Evolutionary conservation across 1,140 invertebrate species (phyloP), one percentile per base, ranked within the genome.

Genomic region (Oscheius sp.): DNA sequence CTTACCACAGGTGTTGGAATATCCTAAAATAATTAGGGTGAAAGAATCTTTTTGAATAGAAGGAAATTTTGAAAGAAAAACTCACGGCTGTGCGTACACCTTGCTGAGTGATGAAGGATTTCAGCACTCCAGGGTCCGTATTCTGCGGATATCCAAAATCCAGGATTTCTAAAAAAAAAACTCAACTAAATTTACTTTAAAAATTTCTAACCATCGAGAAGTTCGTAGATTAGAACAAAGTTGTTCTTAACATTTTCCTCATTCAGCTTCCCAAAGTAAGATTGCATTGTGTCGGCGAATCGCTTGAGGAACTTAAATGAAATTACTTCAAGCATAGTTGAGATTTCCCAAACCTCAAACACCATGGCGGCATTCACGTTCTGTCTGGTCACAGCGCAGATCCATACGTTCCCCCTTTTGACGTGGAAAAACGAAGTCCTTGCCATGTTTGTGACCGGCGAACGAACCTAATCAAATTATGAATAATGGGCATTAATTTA

Each of bases 191-290:
- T 13, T 38, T 1, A 20, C 7, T 62, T 58, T 20, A 65, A 67
- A 20, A 18, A n/a, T 77, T 34, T 68, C 85, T 79, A 87, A 94
- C 92, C 92, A 89, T 99, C 97, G 38, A 99, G 88, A 77, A 99
- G 87, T 87, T 99, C 97, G 87, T 99, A 99, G 80, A 99, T 99
- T 0, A 99, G 88, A 46, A 99, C 96, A 89, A 99, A 99, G 86
- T 99, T 99, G 84, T 99, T 99, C 86, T 99, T 99, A 81, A 99
- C 97, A 85, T 99, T 99, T 86, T 99, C 97, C 85, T 99, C 97
- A 0, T 95, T 97, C 68, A 99, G 94, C 87, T 99, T 99, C 63
- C 96, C 95, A 87, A 99, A 99, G 85, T 99, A 99, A 0, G 94
- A 95, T 84, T 97, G 94, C 96, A 99, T 99, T 59, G 98, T 95